Evolutionary conservation across 1,140 invertebrate species (phyloP).

Genomic region (Caenorhabditis inopinata): DNA sequence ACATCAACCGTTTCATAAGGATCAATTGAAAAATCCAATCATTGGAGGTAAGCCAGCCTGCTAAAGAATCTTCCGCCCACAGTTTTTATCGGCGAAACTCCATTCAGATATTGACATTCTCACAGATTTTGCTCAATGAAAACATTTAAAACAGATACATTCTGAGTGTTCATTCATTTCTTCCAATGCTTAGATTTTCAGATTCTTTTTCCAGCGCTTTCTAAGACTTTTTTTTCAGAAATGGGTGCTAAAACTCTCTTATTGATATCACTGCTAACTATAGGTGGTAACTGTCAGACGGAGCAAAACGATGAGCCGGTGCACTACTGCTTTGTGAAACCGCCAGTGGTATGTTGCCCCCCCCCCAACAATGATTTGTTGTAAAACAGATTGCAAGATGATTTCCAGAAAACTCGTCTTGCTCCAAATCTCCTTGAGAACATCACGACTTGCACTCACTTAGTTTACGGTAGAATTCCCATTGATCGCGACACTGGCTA

Average conservation of each 20-base stretch:
- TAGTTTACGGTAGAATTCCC: neutral
- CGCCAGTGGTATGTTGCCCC: neutral
- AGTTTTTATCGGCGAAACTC: too few relatives aligned
- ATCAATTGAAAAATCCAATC: too few relatives aligned
- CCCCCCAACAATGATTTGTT: too few relatives aligned
- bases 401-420: neutral
- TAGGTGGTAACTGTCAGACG: neutral
- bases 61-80: too few relatives aligned
- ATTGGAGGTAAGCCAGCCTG: too few relatives aligned
- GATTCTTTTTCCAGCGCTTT: neutral
- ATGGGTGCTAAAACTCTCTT: neutral
- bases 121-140: too few relatives aligned
- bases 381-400: too few relatives aligned
- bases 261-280: neutral
- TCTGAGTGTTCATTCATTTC: neutral
- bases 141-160: too few relatives aligned
- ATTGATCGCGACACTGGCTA: neutral
- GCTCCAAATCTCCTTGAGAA: neutral
- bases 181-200: neutral
- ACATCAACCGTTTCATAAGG: too few relatives aligned
- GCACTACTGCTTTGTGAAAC: neutral
- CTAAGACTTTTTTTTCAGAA: neutral
- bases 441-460: neutral
- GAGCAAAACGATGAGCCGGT: neutral
- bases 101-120: too few relatives aligned